Conservation (phyloP, 2,113 vertebrate species). For the Aviceda subcristata region DNA sequence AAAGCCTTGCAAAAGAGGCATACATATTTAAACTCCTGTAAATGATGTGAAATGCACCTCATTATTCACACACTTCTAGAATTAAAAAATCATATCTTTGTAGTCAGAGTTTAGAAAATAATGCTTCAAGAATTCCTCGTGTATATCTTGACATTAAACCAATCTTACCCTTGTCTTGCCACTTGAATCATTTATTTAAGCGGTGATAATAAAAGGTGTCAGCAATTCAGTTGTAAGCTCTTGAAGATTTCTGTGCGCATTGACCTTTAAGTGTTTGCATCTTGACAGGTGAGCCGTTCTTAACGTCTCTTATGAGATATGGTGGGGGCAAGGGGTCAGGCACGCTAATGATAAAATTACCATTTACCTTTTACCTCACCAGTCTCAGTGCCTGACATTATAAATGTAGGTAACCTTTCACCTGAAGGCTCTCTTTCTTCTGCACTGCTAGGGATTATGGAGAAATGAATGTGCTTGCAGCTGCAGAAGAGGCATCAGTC, state of each 20-base stretch:
- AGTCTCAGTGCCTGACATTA: constrained; percentile 74
- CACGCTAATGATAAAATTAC: constrained; percentile 85
- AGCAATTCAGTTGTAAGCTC: constrained; percentile 74
- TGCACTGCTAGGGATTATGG: constrained; percentile 45
- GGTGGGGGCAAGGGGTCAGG: constrained; percentile 74
- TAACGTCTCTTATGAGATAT: constrained; percentile 72
- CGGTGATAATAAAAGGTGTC: constrained; percentile 80
- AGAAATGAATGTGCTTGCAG: constrained; percentile 30
- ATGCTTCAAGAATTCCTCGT: not conserved
- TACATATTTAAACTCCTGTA: not conserved
- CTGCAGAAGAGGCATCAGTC: constrained; percentile 11
- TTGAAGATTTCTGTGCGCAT: constrained; percentile 71
- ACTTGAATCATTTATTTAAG: constrained; percentile 83
- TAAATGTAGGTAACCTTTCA: constrained; percentile 83
- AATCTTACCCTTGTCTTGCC: constrained; percentile 50
- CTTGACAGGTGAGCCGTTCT: constrained; percentile 74
- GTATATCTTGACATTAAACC: constrained; percentile 68
- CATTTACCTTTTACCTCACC: constrained; percentile 78
- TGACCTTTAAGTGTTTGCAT: constrained; percentile 79
- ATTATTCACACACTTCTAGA: not conserved
- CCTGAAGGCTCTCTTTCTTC: constrained; percentile 71
- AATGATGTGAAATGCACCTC: not conserved
- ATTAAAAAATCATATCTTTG: not conserved
- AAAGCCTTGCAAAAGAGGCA: not conserved
- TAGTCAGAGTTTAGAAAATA: constrained; percentile 13